phyloP scores from a whole-genome alignment of 2,113 vertebrate species.

The Sprattus sprattus region DNA sequence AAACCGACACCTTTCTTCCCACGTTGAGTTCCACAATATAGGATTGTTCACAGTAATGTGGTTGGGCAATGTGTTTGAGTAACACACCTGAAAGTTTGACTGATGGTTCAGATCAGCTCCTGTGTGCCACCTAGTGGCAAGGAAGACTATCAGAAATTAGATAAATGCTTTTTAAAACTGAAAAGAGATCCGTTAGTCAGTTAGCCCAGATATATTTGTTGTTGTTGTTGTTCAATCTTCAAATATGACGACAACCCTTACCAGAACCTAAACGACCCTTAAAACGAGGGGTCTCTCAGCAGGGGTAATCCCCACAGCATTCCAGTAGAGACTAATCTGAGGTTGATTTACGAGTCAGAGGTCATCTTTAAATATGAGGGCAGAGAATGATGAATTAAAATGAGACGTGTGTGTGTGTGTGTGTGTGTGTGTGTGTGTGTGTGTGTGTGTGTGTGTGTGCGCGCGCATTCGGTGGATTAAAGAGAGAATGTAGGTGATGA shows the following conservation, averaged over 20 bases:
- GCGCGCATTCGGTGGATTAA: not conserved
- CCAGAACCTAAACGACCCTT: not conserved
- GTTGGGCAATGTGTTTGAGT: not conserved
- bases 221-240: not conserved
- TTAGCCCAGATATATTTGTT: not conserved
- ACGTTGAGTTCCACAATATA: not conserved
- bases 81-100: not conserved
- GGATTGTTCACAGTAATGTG: slow-evolving; percentile 8
- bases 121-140: not conserved
- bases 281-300: not conserved
- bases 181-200: not conserved
- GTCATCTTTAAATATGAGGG: slow-evolving; percentile 27
- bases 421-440: not conserved
- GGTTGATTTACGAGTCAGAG: slow-evolving; percentile 2
- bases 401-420: not conserved
- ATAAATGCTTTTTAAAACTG: not conserved
- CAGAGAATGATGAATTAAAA: slow-evolving; percentile 39
- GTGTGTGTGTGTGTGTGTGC: not conserved
- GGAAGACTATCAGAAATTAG: not conserved
- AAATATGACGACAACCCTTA: not conserved
- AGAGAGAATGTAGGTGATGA: not conserved
- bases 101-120: not conserved
- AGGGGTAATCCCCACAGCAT: not conserved
- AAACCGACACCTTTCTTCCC: not conserved
- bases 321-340: not conserved